Base-by-base conservation (phyloP, 2,888 invertebrate genomes). In the Himalopsyche japonica region DNA sequence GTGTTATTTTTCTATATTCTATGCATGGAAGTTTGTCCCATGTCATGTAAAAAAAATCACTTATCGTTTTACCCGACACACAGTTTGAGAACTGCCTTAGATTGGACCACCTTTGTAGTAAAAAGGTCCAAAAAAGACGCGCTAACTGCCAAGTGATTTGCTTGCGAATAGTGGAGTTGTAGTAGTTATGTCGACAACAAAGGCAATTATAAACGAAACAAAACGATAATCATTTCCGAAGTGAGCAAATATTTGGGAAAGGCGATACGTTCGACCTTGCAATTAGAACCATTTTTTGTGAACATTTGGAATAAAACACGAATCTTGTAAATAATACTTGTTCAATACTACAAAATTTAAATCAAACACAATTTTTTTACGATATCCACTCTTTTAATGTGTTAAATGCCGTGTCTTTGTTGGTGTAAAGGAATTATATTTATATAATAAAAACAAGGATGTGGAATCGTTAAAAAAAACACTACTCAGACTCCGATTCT, bases 201-300 rank as follows among this genome's bases (percentile, higher is more conserved):
- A 82, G 82, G 77, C 43, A 82, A 82, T 82, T 79, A 79, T 47
- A 70, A 82, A 37, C 77, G 57, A 78, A 64, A 79, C 70, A 79
- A 82, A 82, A 82, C 79, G 79, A 79, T 49, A 79, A 79, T 79
- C 70, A 70, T 37, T 48, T 79, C 70, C 47, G 20, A 70, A 70
- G 27, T 27, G 79, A 79, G 79, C 79, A 79, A 82, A 82, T 82
- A 82, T 82, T 79, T 48, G 70, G 47, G 64, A 32, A 70, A 70
- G 70, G 70, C 48, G 79, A 82, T 82, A 78, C 24, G 76, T 76
- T 79, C 82, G 82, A 32, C 82, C 82, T 82, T 82, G 82, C 32
- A 78, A 70, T 79, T 64, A 78, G 47, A 37, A 48, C 48, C 49
- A 47, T 82, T 77, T 48, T 30, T 57, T 57, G 27, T 4, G 5